Conservation (phyloP, 2,888 invertebrate genomes). For the Calameuta filiformis region DNA sequence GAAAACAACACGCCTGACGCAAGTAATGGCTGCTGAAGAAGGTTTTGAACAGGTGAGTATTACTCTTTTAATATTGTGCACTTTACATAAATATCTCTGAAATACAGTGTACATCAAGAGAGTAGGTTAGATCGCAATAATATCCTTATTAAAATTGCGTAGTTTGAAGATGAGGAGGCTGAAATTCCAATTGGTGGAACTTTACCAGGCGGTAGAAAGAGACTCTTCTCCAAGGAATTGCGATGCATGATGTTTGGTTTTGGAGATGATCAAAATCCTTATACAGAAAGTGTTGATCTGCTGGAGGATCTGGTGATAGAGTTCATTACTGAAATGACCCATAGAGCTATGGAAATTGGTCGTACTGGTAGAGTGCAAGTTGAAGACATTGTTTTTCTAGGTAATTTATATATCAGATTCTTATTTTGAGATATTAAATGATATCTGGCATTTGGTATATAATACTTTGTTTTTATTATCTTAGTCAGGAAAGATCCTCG, state of each 20-base stretch:
- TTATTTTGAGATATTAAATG: background rate
- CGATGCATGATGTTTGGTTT: conserved; percentile 99
- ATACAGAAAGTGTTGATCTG: conserved; percentile 97
- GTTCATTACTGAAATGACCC: conserved; percentile 95
- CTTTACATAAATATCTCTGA: background rate
- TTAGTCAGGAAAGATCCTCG: conserved; percentile 94
- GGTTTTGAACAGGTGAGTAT: conserved; percentile 49
- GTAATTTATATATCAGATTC: conserved; percentile 32
- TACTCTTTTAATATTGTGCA: background rate
- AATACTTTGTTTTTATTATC: conserved; percentile 48
- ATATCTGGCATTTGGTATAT: background rate
- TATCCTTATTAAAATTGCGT: conserved; percentile 2
- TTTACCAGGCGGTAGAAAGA: conserved; percentile 77
- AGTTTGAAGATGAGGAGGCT: conserved; percentile 76
- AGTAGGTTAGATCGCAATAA: background rate
- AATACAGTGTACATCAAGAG: background rate
- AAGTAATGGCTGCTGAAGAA: conserved; percentile 48
- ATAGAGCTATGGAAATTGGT: conserved; percentile 95
- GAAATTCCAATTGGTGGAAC: conserved; percentile 78
- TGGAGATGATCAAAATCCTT: conserved; percentile 99
- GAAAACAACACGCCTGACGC: too few relatives aligned
- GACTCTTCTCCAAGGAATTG: conserved; percentile 91
- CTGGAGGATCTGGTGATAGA: conserved; percentile 98
- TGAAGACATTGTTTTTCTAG: conserved; percentile 92
- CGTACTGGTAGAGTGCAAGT: conserved; percentile 96